Evolutionary conservation across 2,113 vertebrate genomes (phyloP), one percentile per base, ranked within the genome.

Genomic region (Pogona vitticeps): DNA sequence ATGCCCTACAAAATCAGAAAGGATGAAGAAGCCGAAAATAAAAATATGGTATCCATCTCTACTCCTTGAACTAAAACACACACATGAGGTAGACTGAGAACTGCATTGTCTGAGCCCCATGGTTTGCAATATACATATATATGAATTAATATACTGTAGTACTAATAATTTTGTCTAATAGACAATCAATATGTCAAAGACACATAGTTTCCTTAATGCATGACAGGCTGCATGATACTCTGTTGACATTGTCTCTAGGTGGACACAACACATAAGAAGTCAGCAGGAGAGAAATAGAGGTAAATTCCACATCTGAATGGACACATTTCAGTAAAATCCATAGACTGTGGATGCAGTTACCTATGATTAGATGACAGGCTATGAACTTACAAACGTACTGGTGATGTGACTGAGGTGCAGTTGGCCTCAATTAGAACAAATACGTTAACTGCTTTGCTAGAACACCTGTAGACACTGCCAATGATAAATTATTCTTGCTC

Each of bases 1-100:
- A 10, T 76, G 85, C 84, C 61, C n/a, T 88, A 10, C 18, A 83
- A 88, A 94, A 91, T 33, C 3, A 58, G 82, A 84, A 65, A 76
- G 1, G 56, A 80, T 1, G 80, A 89, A 86, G 1, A 36, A 36
- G 3, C 33, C n/a, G 83, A 28, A 8, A 89, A 84, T 70, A 88
- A 91, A 86, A 73, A 73, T 36, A 31, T 21, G 73, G 52, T 21
- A 59, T 23, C 42, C 65, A 71, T n/a, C 46, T 12, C 59, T 13
- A 0, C 21, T 59, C 72, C 33, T 59, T 5, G 56, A 58, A 73
- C 31, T 36, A 72, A 72, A 52, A 56, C 5, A 58, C 12, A 72
- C 14, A 20, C 23, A 81, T 38, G 61, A 36, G 38, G 61, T 13
- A 70, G 31, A 68, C 56, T 23, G 12, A 72, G 56, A 23, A 7